These are phyloP conservation scores for Temnothorax ravouxi DNA, from an alignment of 2,888 invertebrate species.

Conservation along the genomic window DNA sequence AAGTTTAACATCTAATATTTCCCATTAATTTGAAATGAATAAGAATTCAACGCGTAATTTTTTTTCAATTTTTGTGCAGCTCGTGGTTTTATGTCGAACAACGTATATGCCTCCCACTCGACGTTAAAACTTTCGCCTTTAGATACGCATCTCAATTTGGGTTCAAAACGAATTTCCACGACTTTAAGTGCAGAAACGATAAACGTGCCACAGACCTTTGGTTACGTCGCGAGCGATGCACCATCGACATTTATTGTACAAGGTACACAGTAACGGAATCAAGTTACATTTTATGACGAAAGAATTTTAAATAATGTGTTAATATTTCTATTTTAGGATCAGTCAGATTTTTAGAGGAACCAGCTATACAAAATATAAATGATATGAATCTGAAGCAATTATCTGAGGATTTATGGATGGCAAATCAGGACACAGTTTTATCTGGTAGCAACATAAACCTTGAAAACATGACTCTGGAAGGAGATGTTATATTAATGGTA, in stretches of 20 bases:
- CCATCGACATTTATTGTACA: slow-evolving; percentile 80
- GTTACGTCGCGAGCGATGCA: slow-evolving; percentile 63
- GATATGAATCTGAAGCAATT: slow-evolving; percentile 82
- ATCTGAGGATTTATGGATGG: slow-evolving; percentile 87
- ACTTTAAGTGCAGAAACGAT: slow-evolving; percentile 80
- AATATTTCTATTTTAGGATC: slow-evolving; percentile 81
- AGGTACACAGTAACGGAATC: slow-evolving; percentile 76
- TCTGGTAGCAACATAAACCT: slow-evolving; percentile 80
- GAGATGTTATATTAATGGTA: slow-evolving; percentile 81
- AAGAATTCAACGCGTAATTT: background rate
- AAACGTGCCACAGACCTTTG: slow-evolving; percentile 73
- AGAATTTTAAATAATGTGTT: slow-evolving; percentile 29
- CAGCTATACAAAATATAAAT: slow-evolving; percentile 86
- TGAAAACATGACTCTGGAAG: slow-evolving; percentile 81
- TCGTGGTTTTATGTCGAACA: slow-evolving; percentile 51
- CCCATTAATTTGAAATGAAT: background rate
- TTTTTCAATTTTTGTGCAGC: slow-evolving; percentile 39
- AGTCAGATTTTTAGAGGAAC: slow-evolving; percentile 85
- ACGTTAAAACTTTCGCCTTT: slow-evolving; percentile 73
- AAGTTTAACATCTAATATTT: slow-evolving; percentile 40
- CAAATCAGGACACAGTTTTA: slow-evolving; percentile 81
- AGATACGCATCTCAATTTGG: slow-evolving; percentile 59
- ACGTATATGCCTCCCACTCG: slow-evolving; percentile 3
- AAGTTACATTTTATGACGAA: slow-evolving; percentile 18
- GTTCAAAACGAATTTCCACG: slow-evolving; percentile 76